These are phyloP conservation scores for Callipepla squamata DNA, from an alignment of 2,113 vertebrate genomes.

Conservation along the genomic window DNA sequence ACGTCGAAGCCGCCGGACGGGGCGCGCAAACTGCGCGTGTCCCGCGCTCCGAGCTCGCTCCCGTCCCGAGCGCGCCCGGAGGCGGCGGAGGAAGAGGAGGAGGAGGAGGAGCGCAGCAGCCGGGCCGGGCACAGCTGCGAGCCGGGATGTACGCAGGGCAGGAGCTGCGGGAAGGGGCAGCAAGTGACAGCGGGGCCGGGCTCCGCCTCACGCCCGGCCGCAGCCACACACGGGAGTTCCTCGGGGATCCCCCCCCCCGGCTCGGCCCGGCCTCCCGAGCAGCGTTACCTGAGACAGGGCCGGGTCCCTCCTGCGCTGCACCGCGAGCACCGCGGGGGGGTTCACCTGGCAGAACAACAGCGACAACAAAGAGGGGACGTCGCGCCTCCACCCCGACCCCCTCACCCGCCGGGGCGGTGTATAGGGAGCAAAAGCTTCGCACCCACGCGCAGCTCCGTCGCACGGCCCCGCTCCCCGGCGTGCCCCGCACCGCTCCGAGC, in stretches of 20 bases:
- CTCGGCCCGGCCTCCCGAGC: neutral
- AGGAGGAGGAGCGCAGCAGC: too few relatives aligned
- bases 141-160: too few relatives aligned
- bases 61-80: neutral
- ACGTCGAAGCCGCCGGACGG: slow-evolving; percentile 85
- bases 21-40: neutral
- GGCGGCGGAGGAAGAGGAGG: neutral
- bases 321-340: neutral
- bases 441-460: neutral
- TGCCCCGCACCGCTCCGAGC: neutral
- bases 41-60: neutral
- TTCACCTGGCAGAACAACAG: slow-evolving; percentile 22
- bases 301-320: neutral
- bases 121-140: neutral
- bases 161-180: neutral
- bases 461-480: neutral
- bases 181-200: slow-evolving; percentile 23
- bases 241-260: too few relatives aligned
- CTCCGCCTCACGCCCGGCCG: neutral
- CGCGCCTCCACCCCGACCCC: neutral
- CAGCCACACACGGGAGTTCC: neutral
- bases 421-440: neutral
- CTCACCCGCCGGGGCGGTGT: too few relatives aligned
- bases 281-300: neutral
- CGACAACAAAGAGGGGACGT: neutral